Evolutionary conservation across 2,797 vertebrate species (phyloP).

Genomic region (Falco columbarius): DNA sequence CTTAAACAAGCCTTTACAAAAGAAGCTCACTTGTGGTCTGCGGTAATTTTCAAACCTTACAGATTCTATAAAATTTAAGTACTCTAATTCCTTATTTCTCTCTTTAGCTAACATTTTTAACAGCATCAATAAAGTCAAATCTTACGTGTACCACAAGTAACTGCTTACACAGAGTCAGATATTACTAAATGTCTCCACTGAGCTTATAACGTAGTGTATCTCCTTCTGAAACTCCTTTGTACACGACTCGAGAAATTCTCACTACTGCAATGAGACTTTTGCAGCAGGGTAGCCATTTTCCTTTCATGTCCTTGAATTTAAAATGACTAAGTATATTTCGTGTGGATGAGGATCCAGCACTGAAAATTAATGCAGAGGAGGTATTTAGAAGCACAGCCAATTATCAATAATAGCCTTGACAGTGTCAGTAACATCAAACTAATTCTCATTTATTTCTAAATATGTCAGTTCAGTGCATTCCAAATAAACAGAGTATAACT

Average conservation of each 20-base stretch:
- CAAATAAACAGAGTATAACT: constrained; percentile 55
- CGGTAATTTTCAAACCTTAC: neutral
- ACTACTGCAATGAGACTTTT: constrained; percentile 61
- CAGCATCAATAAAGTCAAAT: constrained; percentile 10
- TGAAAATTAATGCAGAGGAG: constrained; percentile 39
- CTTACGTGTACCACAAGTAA: neutral
- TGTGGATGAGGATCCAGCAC: neutral
- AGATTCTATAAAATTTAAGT: constrained; percentile 37
- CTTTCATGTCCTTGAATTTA: constrained; percentile 71
- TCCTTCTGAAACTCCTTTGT: constrained; percentile 37
- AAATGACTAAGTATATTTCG: constrained; percentile 69
- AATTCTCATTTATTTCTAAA: constrained; percentile 61
- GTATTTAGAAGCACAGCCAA: constrained; percentile 44
- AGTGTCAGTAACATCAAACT: constrained; percentile 40
- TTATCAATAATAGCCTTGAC: constrained; percentile 52
- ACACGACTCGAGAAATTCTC: constrained; percentile 59
- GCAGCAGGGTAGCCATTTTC: constrained; percentile 80
- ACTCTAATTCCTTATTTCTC: constrained; percentile 32
- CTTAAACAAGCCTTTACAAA: neutral
- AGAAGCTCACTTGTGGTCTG: constrained; percentile 22
- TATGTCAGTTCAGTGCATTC: constrained; percentile 48
- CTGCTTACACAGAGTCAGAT: constrained; percentile 37
- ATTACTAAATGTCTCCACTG: constrained; percentile 33
- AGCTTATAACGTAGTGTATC: constrained; percentile 8
- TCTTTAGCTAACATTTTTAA: constrained; percentile 33